phyloP scores from a whole-genome alignment of 2,888 invertebrate genomes.

The Alloplasta piceator region DNA sequence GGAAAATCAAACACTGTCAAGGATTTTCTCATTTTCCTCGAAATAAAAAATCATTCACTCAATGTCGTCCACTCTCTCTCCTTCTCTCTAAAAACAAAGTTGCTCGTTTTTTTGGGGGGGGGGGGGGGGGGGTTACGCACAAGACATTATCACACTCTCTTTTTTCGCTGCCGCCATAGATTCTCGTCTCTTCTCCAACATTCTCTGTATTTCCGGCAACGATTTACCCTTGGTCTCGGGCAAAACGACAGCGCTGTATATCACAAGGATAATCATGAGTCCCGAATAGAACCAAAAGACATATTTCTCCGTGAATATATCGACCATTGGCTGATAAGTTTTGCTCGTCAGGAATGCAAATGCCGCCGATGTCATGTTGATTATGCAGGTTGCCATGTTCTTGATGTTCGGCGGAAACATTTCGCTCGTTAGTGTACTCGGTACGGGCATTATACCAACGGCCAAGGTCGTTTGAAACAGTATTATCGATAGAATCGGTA shows the following conservation, averaged over 20 bases:
- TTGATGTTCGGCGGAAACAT: conserved; percentile 73
- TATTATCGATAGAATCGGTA: conserved; percentile 71
- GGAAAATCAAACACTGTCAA: not conserved
- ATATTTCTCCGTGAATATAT: conserved; percentile 67
- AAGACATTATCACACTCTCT: conserved; percentile 24
- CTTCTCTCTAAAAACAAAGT: conserved; percentile 18
- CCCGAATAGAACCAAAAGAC: conserved; percentile 72
- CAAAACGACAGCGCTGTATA: conserved; percentile 68
- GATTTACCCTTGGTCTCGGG: conserved; percentile 69
- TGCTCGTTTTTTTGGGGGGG: not conserved
- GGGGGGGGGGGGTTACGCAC: too few relatives aligned
- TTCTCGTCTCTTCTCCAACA: conserved; percentile 46
- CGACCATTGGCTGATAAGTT: conserved; percentile 71
- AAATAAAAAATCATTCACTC: conserved; percentile 22
- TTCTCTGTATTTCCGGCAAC: conserved; percentile 60
- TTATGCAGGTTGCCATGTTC: conserved; percentile 69
- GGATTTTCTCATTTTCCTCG: conserved; percentile 16
- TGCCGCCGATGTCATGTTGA: conserved; percentile 65
- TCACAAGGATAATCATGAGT: conserved; percentile 66
- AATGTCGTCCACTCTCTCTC: conserved; percentile 5
- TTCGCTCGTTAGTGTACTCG: conserved; percentile 70
- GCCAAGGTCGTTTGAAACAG: conserved; percentile 70
- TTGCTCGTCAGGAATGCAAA: conserved; percentile 67
- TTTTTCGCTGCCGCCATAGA: conserved; percentile 33
- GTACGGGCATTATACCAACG: conserved; percentile 69